A percentile compares a stretch with the other conserved stretches of the same genome.
These are phyloP conservation scores for Lepidurus packardi DNA, from an alignment of 1,140 invertebrate genomes.

Conservation along the genomic window DNA sequence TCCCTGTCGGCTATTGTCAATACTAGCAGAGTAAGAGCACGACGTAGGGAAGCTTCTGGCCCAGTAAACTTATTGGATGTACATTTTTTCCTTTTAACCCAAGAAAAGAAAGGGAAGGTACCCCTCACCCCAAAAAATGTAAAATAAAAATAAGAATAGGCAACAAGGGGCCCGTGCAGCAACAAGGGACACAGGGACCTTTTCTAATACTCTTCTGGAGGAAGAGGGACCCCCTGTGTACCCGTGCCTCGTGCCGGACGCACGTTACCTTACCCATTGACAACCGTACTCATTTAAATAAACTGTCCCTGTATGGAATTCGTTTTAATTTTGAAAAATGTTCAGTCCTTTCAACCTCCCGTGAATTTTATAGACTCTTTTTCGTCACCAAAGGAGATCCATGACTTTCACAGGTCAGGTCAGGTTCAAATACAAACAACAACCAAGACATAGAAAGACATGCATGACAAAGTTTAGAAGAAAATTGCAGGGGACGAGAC, in stretches of 20 bases:
- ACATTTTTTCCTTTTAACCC: not conserved
- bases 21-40: not conserved
- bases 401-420: not conserved
- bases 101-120: not conserved
- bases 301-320: conserved; percentile 6
- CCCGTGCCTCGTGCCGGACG: conserved; percentile 8
- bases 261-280: conserved; percentile 5
- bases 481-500: too few relatives aligned
- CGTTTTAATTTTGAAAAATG: not conserved
- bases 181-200: not conserved
- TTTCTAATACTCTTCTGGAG: not conserved
- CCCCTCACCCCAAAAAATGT: too few relatives aligned
- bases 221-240: conserved; percentile 5
- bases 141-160: not conserved
- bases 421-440: too few relatives aligned
- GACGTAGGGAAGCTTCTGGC: not conserved
- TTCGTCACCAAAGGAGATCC: conserved; percentile 3
- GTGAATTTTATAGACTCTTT: not conserved
- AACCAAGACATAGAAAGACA: too few relatives aligned
- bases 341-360: not conserved
- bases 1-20: not conserved
- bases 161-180: too few relatives aligned
- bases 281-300: conserved; percentile 14
- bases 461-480: too few relatives aligned
- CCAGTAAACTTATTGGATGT: conserved; percentile 8